Conservation (phyloP, 2,113 vertebrate species). For the Tachysurus fulvidraco region DNA sequence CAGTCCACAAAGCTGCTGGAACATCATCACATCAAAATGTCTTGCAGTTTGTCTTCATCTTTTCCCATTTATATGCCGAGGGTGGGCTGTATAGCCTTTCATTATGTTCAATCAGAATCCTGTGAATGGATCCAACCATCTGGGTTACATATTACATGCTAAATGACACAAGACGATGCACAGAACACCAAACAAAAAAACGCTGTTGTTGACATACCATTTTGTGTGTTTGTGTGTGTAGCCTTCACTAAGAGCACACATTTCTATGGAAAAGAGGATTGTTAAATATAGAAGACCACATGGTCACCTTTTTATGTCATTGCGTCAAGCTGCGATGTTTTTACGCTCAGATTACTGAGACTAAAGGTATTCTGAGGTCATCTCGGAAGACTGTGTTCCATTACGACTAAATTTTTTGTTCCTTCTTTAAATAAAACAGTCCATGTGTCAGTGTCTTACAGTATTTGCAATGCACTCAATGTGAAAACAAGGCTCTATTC, state of each 20-base stretch:
- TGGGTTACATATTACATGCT: conserved; percentile 75
- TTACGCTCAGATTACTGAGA: background rate
- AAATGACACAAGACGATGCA: conserved; percentile 70
- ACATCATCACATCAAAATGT: conserved; percentile 80
- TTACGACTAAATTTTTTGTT: conserved; percentile 17
- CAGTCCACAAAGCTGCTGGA: conserved; percentile 72
- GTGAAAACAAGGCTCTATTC: conserved; percentile 42
- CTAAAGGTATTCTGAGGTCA: background rate
- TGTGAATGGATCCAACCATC: conserved; percentile 65
- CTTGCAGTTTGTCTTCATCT: conserved; percentile 79
- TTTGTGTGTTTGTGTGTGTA: background rate
- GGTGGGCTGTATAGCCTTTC: conserved; percentile 70
- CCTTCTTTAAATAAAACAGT: conserved; percentile 9
- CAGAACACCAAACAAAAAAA: conserved; percentile 62
- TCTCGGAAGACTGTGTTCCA: background rate
- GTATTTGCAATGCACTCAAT: conserved; percentile 12
- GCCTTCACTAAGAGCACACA: background rate
- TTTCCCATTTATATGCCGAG: conserved; percentile 71
- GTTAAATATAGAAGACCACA: conserved; percentile 19
- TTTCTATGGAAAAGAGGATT: background rate
- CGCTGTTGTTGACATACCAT: conserved; percentile 55
- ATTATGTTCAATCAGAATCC: conserved; percentile 73
- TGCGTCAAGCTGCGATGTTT: background rate
- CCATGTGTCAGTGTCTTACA: background rate
- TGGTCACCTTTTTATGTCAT: conserved; percentile 59